Base-by-base conservation (phyloP, 1,140 invertebrate genomes). In the Eubasilissa regina region DNA sequence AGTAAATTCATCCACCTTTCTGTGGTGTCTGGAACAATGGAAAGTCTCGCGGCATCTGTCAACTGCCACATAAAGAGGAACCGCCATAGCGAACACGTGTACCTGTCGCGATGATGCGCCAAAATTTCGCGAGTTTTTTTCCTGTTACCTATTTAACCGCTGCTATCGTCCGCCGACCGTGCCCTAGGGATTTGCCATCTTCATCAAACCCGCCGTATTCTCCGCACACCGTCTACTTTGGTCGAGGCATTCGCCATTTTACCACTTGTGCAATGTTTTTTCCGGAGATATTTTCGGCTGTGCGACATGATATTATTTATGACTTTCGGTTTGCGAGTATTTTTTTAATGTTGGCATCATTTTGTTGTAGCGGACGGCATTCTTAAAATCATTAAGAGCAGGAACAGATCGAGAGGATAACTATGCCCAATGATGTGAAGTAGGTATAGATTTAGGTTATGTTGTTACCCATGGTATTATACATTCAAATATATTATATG, bases 221-320 rank as follows among this genome's bases (percentile, higher is more conserved):
- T 35, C 6, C n/a, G 55, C 21, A 55, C 10, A 8, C 53, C n/a
- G 9, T 55, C 53, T 58, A 21, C 55, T 15, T 58, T 9, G 53
- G 53, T 56, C 19, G 0, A 13, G 13, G 60, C 60, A 25, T 64
- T 43, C 60, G 13, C 19, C 60, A 64, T 64, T 64, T 64, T 13
- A 11, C 10, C 60, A 25, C 8, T 64, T 13, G 35, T 9, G 8
- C 3, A 9, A 4, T 13, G 60, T 64, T 64, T 64, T 64, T 64
- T 19, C 35, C 1, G 13, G 19, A 11, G 19, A 11, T 64, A 19
- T 58, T 58, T 21, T 19, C 55, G 55, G 21, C 19, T 64, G 19
- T 13, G 60, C 60, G 60, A 64, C 60, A 64, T 8, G 60, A 44
- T 43, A 44, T 64, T 64, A 64, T 64, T 64, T 64, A 44, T n/a